Evolutionary conservation across 2,888 invertebrate species (phyloP).

Genomic region (Plagodis pulveraria): DNA sequence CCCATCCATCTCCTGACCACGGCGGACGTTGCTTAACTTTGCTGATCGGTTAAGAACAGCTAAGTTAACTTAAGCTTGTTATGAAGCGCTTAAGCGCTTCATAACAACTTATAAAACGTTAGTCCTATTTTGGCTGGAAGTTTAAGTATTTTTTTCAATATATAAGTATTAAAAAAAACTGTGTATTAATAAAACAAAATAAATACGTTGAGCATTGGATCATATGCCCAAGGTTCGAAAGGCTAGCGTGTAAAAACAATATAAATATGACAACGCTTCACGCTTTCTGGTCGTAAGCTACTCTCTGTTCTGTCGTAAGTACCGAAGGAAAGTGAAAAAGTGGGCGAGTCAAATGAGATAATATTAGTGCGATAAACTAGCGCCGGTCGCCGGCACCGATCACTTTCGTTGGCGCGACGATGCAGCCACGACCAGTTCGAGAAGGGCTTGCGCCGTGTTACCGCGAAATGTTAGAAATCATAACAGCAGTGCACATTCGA

Average conservation of each 20-base stretch:
- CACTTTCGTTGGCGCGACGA: conserved; percentile 64
- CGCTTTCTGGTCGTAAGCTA: conserved; percentile 69
- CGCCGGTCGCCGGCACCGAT: conserved; percentile 59
- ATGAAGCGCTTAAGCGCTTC: too few species aligned
- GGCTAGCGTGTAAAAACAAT: conserved; percentile 38
- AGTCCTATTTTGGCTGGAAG: too few species aligned
- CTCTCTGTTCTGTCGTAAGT: conserved; percentile 35
- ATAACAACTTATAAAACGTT: too few species aligned
- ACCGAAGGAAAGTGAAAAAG: conserved; percentile 75
- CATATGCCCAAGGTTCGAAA: conserved; percentile 1
- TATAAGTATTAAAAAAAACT: too few species aligned
- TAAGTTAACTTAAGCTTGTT: too few species aligned
- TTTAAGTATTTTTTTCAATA: too few species aligned
- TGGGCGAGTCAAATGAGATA: conserved; percentile 71
- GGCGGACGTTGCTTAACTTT: too few species aligned
- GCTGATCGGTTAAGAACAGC: too few species aligned
- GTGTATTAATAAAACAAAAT: too few species aligned
- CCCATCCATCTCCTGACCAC: too few species aligned
- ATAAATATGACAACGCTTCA: conserved; percentile 53
- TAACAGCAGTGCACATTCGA: too few species aligned
- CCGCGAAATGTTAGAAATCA: not conserved
- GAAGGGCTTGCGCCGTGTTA: not conserved
- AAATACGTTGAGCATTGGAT: too few species aligned
- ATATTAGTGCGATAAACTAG: conserved; percentile 64
- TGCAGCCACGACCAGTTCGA: conserved; percentile 5